Percentiles rank a stretch among this genome's conserved stretches.
Conservation (phyloP, 2,797 vertebrate genomes). For the Hephaestus fuliginosus region DNA sequence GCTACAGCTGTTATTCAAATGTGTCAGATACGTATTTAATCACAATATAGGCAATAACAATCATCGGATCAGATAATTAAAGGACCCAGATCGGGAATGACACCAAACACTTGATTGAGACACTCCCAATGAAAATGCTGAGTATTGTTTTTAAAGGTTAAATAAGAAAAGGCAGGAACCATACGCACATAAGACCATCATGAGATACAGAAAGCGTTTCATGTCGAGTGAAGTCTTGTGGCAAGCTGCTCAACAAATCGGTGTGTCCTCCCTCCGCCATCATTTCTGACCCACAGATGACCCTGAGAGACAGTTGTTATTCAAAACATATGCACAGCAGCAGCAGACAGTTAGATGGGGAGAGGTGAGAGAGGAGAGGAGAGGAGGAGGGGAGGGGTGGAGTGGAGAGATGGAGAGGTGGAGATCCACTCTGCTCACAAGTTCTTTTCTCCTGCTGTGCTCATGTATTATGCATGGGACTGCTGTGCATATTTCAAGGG, state of each 20-base stretch:
- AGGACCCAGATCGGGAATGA: background rate
- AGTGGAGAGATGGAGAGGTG: slow-evolving; percentile 69
- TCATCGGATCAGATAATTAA: background rate
- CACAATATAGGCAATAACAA: background rate
- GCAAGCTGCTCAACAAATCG: background rate
- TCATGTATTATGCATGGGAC: slow-evolving; percentile 84
- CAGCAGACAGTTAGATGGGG: slow-evolving; percentile 61
- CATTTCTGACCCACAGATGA: slow-evolving; percentile 71
- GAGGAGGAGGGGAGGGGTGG: slow-evolving; percentile 27
- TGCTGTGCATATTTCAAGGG: slow-evolving; percentile 84
- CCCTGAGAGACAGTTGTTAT: slow-evolving; percentile 76
- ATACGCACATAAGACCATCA: background rate
- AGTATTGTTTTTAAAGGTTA: background rate
- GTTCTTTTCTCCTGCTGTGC: slow-evolving; percentile 80
- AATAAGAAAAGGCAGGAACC: background rate
- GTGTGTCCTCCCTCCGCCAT: slow-evolving; percentile 49
- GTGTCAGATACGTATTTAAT: background rate
- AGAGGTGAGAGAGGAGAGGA: slow-evolving; percentile 38
- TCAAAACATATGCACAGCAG: slow-evolving; percentile 75
- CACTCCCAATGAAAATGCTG: background rate
- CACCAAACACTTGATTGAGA: background rate
- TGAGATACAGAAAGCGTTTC: background rate
- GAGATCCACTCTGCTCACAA: slow-evolving; percentile 76
- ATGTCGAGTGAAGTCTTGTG: background rate
- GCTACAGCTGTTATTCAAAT: too few species aligned